These are phyloP conservation scores for Siderastrea siderea DNA, from an alignment of 92 coral and sea anemone genomes.

Conservation along the genomic window DNA sequence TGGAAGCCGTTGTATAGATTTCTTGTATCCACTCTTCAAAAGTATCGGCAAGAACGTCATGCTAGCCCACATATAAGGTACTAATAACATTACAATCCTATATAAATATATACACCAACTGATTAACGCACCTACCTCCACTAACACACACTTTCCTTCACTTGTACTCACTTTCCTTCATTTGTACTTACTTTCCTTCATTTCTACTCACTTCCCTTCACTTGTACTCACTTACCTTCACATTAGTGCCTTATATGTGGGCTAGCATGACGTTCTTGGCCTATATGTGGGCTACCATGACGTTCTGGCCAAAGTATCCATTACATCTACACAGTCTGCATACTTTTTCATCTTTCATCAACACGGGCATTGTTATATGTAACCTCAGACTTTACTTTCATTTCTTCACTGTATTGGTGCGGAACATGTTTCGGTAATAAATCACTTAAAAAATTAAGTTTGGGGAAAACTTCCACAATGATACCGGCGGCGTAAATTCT, in stretches of 20 bases:
- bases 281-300: too few relatives aligned
- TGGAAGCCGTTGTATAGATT: slow-evolving; percentile 27
- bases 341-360: slow-evolving; percentile 58
- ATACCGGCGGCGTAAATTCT: slow-evolving; percentile 56
- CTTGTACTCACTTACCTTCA: too few relatives aligned
- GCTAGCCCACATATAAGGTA: too few relatives aligned
- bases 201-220: too few relatives aligned
- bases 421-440: slow-evolving; percentile 31
- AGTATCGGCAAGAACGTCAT: not conserved
- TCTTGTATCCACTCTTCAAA: slow-evolving; percentile 51
- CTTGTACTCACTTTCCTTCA: too few relatives aligned
- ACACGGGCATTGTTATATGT: slow-evolving; percentile 42
- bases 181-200: too few relatives aligned
- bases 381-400: slow-evolving; percentile 44
- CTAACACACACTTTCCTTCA: too few relatives aligned
- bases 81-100: too few relatives aligned
- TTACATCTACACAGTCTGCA: slow-evolving; percentile 37
- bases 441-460: slow-evolving; percentile 33
- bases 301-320: slow-evolving; percentile 6
- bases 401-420: slow-evolving; percentile 49
- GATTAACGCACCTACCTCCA: too few relatives aligned
- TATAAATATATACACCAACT: too few relatives aligned
- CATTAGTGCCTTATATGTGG: too few relatives aligned
- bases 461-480: slow-evolving; percentile 25
- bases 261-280: too few relatives aligned